Conservation (phyloP, 1,140 invertebrate species). For the Diploscapter pachys region DNA sequence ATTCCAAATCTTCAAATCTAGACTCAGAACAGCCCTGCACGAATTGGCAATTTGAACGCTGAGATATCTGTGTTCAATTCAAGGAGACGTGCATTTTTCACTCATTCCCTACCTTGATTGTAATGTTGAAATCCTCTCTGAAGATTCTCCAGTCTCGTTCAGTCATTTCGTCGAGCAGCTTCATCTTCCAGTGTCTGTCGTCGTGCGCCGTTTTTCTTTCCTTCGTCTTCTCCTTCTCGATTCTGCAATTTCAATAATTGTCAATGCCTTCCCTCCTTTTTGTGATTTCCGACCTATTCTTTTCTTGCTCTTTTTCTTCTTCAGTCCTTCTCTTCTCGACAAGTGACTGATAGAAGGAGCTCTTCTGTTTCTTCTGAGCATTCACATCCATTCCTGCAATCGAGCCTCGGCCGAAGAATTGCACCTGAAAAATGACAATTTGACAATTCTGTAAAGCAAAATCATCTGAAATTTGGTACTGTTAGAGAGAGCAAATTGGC, state of each 20-base stretch:
- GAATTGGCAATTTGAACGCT: too few relatives aligned
- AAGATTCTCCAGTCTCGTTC: conserved; percentile 99
- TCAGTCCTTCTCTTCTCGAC: conserved; percentile 90
- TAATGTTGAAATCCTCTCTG: conserved; percentile 97
- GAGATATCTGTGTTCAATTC: too few relatives aligned
- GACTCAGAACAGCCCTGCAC: too few relatives aligned
- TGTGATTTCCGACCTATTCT: conserved; percentile 31
- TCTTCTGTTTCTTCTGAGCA: conserved; percentile 90
- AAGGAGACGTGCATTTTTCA: too few relatives aligned
- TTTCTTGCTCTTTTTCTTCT: conserved; percentile 95
- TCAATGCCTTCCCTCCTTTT: background rate
- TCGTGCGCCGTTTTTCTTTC: conserved; percentile 88
- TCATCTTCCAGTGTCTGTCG: conserved; percentile 97
- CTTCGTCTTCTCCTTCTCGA: conserved; percentile 39
- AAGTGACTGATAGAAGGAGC: conserved; percentile 94
- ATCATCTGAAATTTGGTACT: too few relatives aligned
- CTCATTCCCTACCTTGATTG: conserved; percentile 71
- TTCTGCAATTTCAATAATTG: conserved; percentile 25
- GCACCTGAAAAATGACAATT: conserved; percentile 65
- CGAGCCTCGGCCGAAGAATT: conserved; percentile 96
- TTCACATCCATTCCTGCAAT: conserved; percentile 87
- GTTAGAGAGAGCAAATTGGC: background rate
- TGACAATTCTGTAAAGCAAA: background rate
- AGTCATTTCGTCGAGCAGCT: conserved; percentile 88
- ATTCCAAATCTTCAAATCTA: too few relatives aligned